phyloP scores from a whole-genome alignment of 2,888 invertebrate species.

The Pterostichus madidus region DNA sequence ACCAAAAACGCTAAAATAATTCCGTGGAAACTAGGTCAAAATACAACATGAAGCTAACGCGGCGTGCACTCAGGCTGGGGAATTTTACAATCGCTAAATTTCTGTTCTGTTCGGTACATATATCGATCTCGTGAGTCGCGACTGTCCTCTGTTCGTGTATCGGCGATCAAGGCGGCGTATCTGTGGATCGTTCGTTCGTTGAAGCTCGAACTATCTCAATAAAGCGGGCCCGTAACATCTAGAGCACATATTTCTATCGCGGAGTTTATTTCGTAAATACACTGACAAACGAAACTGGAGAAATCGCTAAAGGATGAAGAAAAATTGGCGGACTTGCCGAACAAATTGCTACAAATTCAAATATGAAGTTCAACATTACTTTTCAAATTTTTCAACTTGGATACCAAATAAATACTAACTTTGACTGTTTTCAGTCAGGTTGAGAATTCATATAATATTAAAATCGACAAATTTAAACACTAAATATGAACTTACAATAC shows the following conservation, averaged over 20 bases:
- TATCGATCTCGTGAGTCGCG: constrained; percentile 36
- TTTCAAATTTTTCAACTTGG: too few relatives aligned
- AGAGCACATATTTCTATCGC: constrained; percentile 49
- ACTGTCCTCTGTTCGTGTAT: constrained; percentile 38
- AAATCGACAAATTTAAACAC: too few relatives aligned
- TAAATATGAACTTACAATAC: too few relatives aligned
- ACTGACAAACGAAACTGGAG: constrained; percentile 29
- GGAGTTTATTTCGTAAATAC: constrained; percentile 47
- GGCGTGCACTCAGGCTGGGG: not conserved
- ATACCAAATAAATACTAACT: too few relatives aligned
- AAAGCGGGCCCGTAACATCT: constrained; percentile 36
- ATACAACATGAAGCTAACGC: constrained; percentile 33
- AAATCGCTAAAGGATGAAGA: constrained; percentile 1
- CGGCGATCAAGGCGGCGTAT: constrained; percentile 39
- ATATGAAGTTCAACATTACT: not conserved
- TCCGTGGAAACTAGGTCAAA: constrained; percentile 28
- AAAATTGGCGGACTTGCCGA: not conserved
- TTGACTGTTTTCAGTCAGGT: too few relatives aligned
- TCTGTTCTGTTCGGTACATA: constrained; percentile 16
- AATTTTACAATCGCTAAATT: constrained; percentile 49
- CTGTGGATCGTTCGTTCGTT: not conserved
- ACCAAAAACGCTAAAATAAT: constrained; percentile 18
- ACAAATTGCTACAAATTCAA: constrained; percentile 5
- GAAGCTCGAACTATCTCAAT: constrained; percentile 52
- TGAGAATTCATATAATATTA: too few relatives aligned